phyloP scores from a whole-genome alignment of 2,113 vertebrate species.

The Oreochromis aureus region DNA sequence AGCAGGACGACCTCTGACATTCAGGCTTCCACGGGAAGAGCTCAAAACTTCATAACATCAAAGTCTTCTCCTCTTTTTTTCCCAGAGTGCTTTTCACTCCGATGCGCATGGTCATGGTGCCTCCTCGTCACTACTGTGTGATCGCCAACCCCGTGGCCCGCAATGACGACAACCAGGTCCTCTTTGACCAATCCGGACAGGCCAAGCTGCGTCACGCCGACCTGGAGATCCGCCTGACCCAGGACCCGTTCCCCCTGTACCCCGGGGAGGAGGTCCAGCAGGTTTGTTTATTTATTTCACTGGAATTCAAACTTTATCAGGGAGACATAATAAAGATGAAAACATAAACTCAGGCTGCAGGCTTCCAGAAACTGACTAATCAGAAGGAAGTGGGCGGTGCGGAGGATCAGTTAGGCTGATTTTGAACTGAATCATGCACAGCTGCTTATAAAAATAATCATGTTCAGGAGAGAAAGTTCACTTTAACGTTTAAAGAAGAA shows the following conservation, averaged over 20 bases:
- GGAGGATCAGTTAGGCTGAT: not conserved
- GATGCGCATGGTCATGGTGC: conserved; percentile 79
- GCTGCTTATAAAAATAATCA: not conserved
- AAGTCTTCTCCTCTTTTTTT: not conserved
- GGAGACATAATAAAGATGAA: accelerated
- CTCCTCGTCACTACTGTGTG: conserved; percentile 84
- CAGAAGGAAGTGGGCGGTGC: not conserved
- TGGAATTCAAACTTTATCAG: not conserved
- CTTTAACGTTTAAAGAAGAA: not conserved
- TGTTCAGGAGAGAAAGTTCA: accelerated
- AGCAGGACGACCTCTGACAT: not conserved
- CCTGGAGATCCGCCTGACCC: conserved; percentile 83
- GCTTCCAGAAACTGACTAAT: not conserved
- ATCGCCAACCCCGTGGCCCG: conserved; percentile 77
- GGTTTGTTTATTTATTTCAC: conserved; percentile 41
- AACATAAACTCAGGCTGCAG: not conserved
- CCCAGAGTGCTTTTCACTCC: conserved; percentile 79
- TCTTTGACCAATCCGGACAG: conserved; percentile 78
- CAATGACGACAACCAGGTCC: conserved; percentile 47
- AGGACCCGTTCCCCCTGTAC: conserved; percentile 85
- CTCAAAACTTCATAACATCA: not conserved
- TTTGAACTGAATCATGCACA: accelerated
- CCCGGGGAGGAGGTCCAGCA: conserved; percentile 80
- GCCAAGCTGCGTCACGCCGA: conserved; percentile 84
- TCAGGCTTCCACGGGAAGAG: not conserved